A percentile compares a stretch with the other conserved stretches of the same genome.
These are phyloP conservation scores for Drosophila mayaguana DNA, from an alignment of 2,888 invertebrate genomes.

Conservation along the genomic window DNA sequence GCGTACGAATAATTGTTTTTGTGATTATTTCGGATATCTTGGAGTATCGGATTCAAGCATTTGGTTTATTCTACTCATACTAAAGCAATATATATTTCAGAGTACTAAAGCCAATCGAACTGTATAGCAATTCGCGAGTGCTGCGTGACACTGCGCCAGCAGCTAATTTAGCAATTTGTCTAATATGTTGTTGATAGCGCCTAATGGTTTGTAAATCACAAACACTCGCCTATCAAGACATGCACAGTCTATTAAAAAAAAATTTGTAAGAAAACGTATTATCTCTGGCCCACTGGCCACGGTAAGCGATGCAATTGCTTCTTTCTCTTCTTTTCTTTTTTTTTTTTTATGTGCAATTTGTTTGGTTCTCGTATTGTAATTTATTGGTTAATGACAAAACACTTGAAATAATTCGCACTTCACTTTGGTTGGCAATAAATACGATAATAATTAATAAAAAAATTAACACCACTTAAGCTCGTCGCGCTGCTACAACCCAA, in stretches of 20 bases:
- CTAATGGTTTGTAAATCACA: conserved; percentile 79
- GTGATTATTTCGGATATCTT: conserved; percentile 34
- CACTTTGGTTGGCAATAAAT: conserved; percentile 70
- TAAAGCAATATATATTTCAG: not conserved
- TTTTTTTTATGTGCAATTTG: conserved; percentile 1
- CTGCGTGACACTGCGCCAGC: conserved; percentile 21
- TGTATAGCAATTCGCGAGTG: conserved; percentile 45
- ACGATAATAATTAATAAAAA: conserved; percentile 81
- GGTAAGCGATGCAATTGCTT: not conserved
- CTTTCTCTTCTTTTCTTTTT: not conserved
- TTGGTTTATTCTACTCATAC: conserved; percentile 11
- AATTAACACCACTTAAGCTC: conserved; percentile 81
- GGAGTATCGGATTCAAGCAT: conserved; percentile 19
- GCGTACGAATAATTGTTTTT: conserved; percentile 16
- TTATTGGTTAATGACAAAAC: conserved; percentile 49
- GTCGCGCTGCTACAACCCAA: conserved; percentile 62
- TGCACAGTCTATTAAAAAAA: conserved; percentile 1
- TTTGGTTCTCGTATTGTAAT: conserved; percentile 42
- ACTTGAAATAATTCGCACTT: conserved; percentile 65
- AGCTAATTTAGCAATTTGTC: conserved; percentile 80
- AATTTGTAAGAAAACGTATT: conserved; percentile 21
- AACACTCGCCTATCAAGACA: conserved; percentile 40
- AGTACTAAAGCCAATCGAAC: not conserved
- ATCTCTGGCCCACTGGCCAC: conserved; percentile 35
- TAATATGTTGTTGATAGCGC: conserved; percentile 76